Percentiles rank a stretch among this genome's conserved stretches.
Evolutionary conservation across 2,888 invertebrate genomes (phyloP).

Genomic region (Nomada hirtipes): DNA sequence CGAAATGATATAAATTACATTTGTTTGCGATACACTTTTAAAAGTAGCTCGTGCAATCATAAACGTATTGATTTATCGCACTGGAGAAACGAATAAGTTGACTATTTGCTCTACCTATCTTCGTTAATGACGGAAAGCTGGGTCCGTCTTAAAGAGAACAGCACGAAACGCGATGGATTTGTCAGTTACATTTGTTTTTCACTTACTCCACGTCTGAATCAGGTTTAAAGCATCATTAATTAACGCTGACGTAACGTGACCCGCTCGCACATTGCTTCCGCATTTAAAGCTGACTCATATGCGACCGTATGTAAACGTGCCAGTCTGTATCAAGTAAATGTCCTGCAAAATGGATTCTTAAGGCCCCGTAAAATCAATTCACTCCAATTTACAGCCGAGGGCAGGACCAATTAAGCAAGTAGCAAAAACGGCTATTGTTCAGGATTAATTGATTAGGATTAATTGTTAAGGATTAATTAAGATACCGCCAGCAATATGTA

Average conservation of each 20-base stretch:
- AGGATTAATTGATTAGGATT: no score
- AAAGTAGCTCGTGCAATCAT: constrained; percentile 18
- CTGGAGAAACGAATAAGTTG: constrained; percentile 16
- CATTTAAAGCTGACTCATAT: constrained; percentile 49
- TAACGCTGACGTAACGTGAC: constrained; percentile 52
- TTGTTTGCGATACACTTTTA: constrained; percentile 10
- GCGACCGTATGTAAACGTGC: constrained; percentile 39
- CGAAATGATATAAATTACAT: constrained; percentile 32
- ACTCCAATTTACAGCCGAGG: background rate
- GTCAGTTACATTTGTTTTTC: constrained; percentile 55
- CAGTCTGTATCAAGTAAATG: constrained; percentile 20
- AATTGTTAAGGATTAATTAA: no score
- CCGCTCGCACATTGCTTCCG: constrained; percentile 49
- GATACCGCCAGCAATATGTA: background rate
- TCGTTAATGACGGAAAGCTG: constrained; percentile 35
- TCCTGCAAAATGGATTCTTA: background rate
- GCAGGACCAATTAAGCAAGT: no score
- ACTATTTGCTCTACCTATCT: constrained; percentile 46
- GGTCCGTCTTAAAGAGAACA: constrained; percentile 5
- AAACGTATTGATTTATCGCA: constrained; percentile 49
- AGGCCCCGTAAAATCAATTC: background rate
- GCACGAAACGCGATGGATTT: constrained; percentile 20
- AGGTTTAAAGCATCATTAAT: constrained; percentile 58
- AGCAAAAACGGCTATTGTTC: no score
- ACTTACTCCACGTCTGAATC: constrained; percentile 31